These are phyloP conservation scores for Penaeus monodon DNA, from an alignment of 2,888 invertebrate genomes.

Conservation along the genomic window DNA sequence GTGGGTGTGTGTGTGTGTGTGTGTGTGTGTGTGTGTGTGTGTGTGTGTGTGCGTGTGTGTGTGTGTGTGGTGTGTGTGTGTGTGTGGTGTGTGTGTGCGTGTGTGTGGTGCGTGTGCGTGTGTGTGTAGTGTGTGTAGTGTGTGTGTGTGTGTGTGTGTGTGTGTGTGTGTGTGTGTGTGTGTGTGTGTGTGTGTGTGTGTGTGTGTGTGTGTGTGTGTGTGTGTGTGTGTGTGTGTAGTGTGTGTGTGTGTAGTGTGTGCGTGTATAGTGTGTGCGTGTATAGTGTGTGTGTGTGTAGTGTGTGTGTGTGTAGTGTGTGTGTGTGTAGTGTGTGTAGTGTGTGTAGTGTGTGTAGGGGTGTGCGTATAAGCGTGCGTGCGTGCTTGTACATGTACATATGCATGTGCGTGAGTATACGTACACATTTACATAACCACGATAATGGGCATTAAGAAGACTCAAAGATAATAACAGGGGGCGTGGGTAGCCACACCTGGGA, in stretches of 20 bases:
- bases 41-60: not conserved
- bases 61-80: not conserved
- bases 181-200: not conserved
- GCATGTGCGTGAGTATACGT: not conserved
- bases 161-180: conserved; percentile 5
- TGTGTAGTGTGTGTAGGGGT: too few relatives aligned
- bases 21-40: not conserved
- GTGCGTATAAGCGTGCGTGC: not conserved
- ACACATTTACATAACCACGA: not conserved
- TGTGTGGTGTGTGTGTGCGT: too few relatives aligned
- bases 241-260: too few relatives aligned
- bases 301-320: not conserved
- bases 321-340: not conserved
- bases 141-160: too few relatives aligned
- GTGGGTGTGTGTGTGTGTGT: too few relatives aligned
- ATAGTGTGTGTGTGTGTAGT: too few relatives aligned
- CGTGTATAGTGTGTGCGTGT: too few relatives aligned
- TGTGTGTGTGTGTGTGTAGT: not conserved
- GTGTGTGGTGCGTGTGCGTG: too few relatives aligned
- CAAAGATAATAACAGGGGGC: not conserved
- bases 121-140: too few relatives aligned
- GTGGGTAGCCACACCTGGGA: too few relatives aligned
- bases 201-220: not conserved
- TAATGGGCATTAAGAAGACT: not conserved
- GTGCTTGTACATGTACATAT: not conserved